Conservation (phyloP, 1,140 invertebrate genomes). For the Leptinotarsa undecemlineata region DNA sequence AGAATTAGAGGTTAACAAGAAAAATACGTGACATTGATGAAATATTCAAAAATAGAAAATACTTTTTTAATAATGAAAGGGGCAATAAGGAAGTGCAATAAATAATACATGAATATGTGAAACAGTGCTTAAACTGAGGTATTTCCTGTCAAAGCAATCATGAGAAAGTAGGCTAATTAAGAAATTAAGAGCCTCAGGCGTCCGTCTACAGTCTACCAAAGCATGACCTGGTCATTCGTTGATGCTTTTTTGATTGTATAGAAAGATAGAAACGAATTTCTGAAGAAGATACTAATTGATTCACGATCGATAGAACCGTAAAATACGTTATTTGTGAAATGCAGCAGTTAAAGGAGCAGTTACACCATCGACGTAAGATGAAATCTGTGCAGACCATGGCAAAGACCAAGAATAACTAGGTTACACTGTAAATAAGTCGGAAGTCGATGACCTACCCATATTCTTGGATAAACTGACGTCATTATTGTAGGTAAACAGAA, state of each 20-base stretch:
- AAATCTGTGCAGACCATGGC: not conserved
- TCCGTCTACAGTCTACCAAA: slow-evolving; percentile 2
- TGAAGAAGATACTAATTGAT: not conserved
- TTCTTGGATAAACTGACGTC: slow-evolving; percentile 13
- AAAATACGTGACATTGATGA: too few species aligned
- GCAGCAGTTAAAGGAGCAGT: too few species aligned
- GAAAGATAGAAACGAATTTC: not conserved
- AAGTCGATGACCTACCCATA: slow-evolving; percentile 16
- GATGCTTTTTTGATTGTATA: not conserved
- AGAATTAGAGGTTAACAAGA: too few species aligned
- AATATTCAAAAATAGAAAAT: too few species aligned
- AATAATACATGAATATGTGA: too few species aligned
- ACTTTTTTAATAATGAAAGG: too few species aligned
- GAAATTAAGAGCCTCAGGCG: not conserved
- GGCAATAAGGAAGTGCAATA: too few species aligned
- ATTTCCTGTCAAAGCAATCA: not conserved
- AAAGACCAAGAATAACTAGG: slow-evolving; percentile 14
- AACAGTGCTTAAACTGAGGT: not conserved
- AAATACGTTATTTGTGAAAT: too few species aligned
- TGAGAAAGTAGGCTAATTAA: not conserved
- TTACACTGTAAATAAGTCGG: slow-evolving; percentile 10
- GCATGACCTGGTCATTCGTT: not conserved
- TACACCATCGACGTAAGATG: too few species aligned
- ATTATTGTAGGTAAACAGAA: slow-evolving; percentile 4
- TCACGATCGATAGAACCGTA: not conserved